Percentiles rank a stretch among this genome's conserved stretches.
Evolutionary conservation across 2,888 invertebrate genomes (phyloP).

Genomic region (Chorisops tibialis): DNA sequence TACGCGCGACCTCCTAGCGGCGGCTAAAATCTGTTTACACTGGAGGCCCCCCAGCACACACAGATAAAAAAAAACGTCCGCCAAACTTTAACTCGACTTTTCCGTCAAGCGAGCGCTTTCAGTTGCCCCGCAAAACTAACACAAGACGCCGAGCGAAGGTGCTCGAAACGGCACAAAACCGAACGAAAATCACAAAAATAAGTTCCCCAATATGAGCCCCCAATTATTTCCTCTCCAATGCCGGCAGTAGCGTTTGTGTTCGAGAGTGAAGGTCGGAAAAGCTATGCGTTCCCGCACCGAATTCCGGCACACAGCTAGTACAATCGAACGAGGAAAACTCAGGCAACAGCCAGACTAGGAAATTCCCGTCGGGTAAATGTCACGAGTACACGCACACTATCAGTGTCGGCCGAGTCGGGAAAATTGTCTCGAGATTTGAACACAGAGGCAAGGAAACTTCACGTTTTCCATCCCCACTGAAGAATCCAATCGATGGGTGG

Average conservation of each 20-base stretch:
- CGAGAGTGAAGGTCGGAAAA: slow-evolving; percentile 20
- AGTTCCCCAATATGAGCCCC: neutral
- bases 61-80: slow-evolving; percentile 10
- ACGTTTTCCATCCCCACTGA: no score
- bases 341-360: no score
- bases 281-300: neutral
- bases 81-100: slow-evolving; percentile 15
- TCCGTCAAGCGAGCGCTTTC: slow-evolving; percentile 20
- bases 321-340: no score
- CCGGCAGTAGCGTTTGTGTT: neutral
- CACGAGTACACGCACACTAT: no score
- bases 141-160: slow-evolving; percentile 1
- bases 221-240: slow-evolving; percentile 2
- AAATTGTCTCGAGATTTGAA: no score
- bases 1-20: slow-evolving; percentile 10
- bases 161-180: neutral
- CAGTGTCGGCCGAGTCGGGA: no score
- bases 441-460: no score
- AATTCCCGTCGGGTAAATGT: no score
- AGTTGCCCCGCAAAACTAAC: slow-evolving; percentile 24
- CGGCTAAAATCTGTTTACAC: slow-evolving; percentile 19
- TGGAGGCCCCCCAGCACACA: neutral
- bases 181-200: slow-evolving; percentile 3
- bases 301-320: neutral
- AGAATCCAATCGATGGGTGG: no score